Evolutionary conservation across 2,797 vertebrate species (phyloP), one percentile per base, ranked within the genome.

Genomic region (Characodon lateralis): DNA sequence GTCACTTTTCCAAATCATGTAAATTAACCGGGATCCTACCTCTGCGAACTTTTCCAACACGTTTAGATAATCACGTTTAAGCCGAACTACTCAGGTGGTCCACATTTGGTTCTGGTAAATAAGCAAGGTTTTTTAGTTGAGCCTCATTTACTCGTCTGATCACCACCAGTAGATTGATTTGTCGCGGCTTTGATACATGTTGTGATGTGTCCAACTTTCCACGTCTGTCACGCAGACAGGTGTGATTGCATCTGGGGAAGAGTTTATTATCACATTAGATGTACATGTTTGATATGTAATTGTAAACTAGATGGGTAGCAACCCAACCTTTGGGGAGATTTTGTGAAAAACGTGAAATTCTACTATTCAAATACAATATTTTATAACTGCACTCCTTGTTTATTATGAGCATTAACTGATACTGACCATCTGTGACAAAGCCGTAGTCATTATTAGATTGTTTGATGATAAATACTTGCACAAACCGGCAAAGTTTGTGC

Each of bases 1-100:
- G 93, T 94, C 92, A 94, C 92, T 90, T 94, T 91, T 84, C 74
- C 39, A 92, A 89, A 92, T 84, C 89, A 90, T 91, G 88, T 94
- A 93, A 90, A 93, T 92, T 50, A 85, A 92, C 87, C 83, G 80
- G 51, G 73, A 83, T 89, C 82, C 12, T 73, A 26, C 76, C 80
- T 66, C 50, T 13, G 85, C 84, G 87, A 94, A 93, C 91, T 93
- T 93, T 90, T 80, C 26, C 66, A 16, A 61, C 77, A 59, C 69
- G 80, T 79, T 77, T 76, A 75, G 61, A 76, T 82, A 22, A 41
- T 61, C 58, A 24, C 75, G 72, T 71, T 80, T 71, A 56, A 35
- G 66, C 83, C 28, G 61, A 76, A 53, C 79, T 66, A 13, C 73
- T 70, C 56, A 26, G 55, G 77, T 87, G 79, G 78, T 83, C 61